Conservation (phyloP, 2,113 vertebrate genomes). For the Caranx ignobilis region DNA sequence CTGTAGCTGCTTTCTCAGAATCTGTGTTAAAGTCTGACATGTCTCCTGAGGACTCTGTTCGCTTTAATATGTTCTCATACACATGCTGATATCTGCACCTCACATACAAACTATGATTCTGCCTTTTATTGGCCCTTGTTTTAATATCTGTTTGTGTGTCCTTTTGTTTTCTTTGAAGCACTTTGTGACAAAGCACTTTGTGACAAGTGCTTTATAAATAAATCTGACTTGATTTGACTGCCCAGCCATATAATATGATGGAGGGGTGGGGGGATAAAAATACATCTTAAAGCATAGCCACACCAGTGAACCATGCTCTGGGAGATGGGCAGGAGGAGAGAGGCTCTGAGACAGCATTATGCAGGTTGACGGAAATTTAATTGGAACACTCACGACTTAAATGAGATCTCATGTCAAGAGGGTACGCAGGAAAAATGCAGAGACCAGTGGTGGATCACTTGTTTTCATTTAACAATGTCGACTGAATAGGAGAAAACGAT, state of each 20-base stretch:
- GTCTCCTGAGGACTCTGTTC: conserved; percentile 3
- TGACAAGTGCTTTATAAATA: conserved; percentile 60
- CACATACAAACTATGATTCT: neutral
- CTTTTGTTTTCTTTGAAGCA: conserved; percentile 46
- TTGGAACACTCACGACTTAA: conserved; percentile 52
- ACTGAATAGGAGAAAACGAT: conserved; percentile 16
- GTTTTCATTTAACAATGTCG: conserved; percentile 27
- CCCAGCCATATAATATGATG: conserved; percentile 50
- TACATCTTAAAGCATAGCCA: conserved; percentile 23
- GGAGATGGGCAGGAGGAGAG: conserved; percentile 40
- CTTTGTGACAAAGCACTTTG: conserved; percentile 45
- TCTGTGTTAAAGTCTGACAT: neutral
- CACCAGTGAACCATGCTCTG: conserved; percentile 42
- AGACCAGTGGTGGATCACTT: conserved; percentile 15
- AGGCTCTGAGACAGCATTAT: conserved; percentile 42
- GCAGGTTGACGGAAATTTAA: conserved; percentile 64
- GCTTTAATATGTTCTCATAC: conserved; percentile 14
- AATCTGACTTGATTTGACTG: conserved; percentile 59
- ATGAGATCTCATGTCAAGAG: conserved; percentile 52
- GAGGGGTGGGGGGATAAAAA: conserved; percentile 43
- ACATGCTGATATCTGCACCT: neutral
- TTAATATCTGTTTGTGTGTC: conserved; percentile 41
- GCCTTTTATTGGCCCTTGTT: conserved; percentile 24
- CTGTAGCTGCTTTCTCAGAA: neutral
- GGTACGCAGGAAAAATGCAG: conserved; percentile 9